Conservation (phyloP, 1,140 invertebrate species). For the Drepana arcuata region DNA sequence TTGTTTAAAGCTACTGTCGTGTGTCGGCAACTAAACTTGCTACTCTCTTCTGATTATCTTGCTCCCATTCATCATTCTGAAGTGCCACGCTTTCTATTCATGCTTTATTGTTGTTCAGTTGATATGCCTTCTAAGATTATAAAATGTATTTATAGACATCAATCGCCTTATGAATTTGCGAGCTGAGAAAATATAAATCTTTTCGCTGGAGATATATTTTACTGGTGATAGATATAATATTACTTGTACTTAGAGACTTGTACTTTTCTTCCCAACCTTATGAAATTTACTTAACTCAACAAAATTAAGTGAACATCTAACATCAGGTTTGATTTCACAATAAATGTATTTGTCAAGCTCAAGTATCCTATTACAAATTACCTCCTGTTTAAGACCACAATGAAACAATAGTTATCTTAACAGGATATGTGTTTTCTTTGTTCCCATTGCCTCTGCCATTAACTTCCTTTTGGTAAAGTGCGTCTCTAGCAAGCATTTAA, state of each 20-base stretch:
- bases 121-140: too few relatives aligned
- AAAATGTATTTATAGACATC: too few relatives aligned
- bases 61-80: conserved; percentile 20
- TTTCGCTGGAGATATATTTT: too few relatives aligned
- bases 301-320: too few relatives aligned
- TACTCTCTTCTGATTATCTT: conserved; percentile 17
- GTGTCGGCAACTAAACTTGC: conserved; percentile 12
- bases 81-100: conserved; percentile 22
- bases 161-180: too few relatives aligned
- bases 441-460: conserved; percentile 11
- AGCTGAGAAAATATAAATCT: too few relatives aligned
- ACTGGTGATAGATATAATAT: too few relatives aligned
- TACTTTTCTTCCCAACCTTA: too few relatives aligned
- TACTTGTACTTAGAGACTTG: too few relatives aligned
- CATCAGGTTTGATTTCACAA: conserved; percentile 11
- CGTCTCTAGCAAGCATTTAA: background rate
- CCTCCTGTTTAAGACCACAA: conserved; percentile 11
- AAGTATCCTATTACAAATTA: conserved; percentile 21
- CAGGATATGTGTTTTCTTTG: conserved; percentile 16
- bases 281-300: too few relatives aligned
- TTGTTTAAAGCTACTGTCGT: conserved; percentile 13
- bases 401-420: conserved; percentile 21
- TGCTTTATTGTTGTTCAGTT: conserved; percentile 13
- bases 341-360: conserved; percentile 21
- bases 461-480: conserved; percentile 10